Evolutionary conservation across 2,797 vertebrate genomes (phyloP).

Genomic region (Coendou prehensilis): DNA sequence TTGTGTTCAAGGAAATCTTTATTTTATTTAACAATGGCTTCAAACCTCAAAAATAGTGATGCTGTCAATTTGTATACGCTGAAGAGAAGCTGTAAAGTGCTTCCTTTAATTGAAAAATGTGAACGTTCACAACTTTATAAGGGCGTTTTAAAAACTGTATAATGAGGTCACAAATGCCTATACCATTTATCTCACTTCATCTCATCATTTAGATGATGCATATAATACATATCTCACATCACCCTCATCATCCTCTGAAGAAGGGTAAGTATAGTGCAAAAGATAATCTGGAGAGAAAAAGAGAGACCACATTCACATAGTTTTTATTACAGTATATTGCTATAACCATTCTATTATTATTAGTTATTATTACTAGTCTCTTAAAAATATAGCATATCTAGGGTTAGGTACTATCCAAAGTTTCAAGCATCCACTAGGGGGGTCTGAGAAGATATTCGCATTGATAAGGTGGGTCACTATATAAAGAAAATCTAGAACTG

Average conservation of each 20-base stretch:
- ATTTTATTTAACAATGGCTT: not conserved
- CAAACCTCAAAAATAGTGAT: not conserved
- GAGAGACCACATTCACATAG: not conserved
- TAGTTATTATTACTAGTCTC: not conserved
- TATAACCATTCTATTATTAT: not conserved
- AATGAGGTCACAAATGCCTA: not conserved
- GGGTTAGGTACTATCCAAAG: not conserved
- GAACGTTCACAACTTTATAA: not conserved
- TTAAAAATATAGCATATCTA: not conserved
- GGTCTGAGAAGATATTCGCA: not conserved
- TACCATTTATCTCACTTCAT: not conserved
- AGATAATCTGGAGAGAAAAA: not conserved
- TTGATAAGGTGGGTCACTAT: not conserved
- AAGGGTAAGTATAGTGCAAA: no score
- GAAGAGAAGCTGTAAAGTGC: not conserved
- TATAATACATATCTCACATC: not conserved
- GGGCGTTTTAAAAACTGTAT: not conserved
- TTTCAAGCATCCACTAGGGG: not conserved
- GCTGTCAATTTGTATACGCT: not conserved
- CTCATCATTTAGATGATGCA: not conserved
- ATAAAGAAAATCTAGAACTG: not conserved
- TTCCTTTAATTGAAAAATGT: not conserved
- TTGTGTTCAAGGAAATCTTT: no score
- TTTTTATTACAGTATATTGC: not conserved
- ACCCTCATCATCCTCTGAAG: not conserved